These are phyloP conservation scores for Anticlea derivata DNA, from an alignment of 2,888 invertebrate genomes.

Conservation along the genomic window DNA sequence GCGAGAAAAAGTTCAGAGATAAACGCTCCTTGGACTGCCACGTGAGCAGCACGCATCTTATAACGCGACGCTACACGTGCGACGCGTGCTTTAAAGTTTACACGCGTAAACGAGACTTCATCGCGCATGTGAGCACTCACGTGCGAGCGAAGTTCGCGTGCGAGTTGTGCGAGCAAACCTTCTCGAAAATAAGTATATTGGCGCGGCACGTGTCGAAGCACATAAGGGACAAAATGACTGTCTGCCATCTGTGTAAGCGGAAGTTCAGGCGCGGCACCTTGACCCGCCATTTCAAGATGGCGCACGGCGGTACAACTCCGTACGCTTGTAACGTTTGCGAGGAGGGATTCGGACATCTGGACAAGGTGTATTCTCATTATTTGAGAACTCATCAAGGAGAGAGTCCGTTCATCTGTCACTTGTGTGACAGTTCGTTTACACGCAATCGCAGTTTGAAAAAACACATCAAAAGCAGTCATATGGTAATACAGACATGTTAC, in stretches of 20 bases:
- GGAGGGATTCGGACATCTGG: not conserved
- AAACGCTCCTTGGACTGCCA: not conserved
- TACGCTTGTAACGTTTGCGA: slow-evolving; percentile 5
- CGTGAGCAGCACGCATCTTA: not conserved
- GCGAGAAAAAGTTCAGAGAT: not conserved
- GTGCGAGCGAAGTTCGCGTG: not conserved
- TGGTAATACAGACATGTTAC: too few species aligned
- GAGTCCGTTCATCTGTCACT: not conserved
- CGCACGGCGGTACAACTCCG: not conserved
- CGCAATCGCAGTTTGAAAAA: not conserved
- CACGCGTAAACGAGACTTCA: not conserved
- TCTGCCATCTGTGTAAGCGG: not conserved
- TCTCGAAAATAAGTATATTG: not conserved
- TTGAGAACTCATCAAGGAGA: not conserved
- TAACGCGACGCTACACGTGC: not conserved
- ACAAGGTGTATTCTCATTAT: not conserved
- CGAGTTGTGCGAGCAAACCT: not conserved
- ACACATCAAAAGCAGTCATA: too few species aligned
- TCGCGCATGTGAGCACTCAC: not conserved
- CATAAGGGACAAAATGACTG: not conserved
- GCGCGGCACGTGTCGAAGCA: not conserved
- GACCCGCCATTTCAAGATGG: not conserved
- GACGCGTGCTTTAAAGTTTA: slow-evolving; percentile 6
- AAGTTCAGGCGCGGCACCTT: not conserved
- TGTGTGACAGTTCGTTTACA: not conserved